Percentiles rank a stretch among this genome's conserved stretches.
Conservation (phyloP, 2,113 vertebrate genomes). For the Crotalus tigris region DNA sequence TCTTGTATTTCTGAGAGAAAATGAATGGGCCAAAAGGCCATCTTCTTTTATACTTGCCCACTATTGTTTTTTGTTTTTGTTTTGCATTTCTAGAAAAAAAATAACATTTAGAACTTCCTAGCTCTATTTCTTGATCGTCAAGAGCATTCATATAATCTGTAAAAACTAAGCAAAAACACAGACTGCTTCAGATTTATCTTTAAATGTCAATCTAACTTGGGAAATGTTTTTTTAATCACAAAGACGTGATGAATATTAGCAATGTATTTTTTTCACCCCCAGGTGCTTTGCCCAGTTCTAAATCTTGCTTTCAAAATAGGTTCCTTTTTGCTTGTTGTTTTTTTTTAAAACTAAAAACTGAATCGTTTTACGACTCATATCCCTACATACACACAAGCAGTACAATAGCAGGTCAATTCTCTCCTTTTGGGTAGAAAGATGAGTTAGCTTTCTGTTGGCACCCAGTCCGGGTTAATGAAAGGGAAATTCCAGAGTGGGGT, state of each 20-base stretch:
- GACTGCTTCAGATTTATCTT: neutral
- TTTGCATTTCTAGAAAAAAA: neutral
- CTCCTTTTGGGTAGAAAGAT: neutral
- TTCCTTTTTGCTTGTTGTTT: neutral
- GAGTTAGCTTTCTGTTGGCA: neutral
- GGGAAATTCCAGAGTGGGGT: neutral
- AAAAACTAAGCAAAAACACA: neutral
- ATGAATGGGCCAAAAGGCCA: neutral
- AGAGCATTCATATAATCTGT: neutral
- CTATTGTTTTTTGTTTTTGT: neutral
- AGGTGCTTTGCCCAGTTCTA: neutral
- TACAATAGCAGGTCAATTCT: neutral
- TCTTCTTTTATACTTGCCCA: neutral
- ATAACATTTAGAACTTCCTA: neutral
- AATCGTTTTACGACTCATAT: neutral
- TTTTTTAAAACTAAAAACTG: neutral
- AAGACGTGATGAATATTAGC: neutral
- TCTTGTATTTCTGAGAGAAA: neutral
- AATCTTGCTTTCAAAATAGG: neutral
- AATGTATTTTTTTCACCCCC: too few species aligned
- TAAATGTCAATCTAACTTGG: neutral
- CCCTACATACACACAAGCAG: too few species aligned
- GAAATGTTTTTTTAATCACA: neutral
- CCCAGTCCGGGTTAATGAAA: neutral
- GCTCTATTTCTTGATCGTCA: neutral